Evolutionary conservation across 2,113 vertebrate genomes (phyloP), one percentile per base, ranked within the genome.

Genomic region (Ptychochromis oligacanthus): DNA sequence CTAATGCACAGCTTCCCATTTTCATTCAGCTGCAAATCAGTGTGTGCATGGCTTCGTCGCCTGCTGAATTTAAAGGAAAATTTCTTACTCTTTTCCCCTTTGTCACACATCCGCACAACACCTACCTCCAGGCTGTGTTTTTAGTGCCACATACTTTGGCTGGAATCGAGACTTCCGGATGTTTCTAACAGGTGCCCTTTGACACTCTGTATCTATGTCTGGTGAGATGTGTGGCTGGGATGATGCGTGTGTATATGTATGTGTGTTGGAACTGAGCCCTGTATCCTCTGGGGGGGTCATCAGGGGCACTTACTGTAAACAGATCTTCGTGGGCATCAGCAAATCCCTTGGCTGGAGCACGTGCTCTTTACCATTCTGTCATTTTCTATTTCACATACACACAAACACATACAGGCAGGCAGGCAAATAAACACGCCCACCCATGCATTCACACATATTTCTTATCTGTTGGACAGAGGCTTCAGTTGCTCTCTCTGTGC

Each of bases 241-340:
- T 79, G 86, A 80, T 82, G 76, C 81, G 84, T 83, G 64, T 31
- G 55, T 75, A 77, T 90, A 75, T 86, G 82, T 87, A 60, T 87
- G 90, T 24, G n/a, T 58, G 83, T 78, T 94, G 90, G 92, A 90
- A 91, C 46, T 59, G 74, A 64, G 75, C 79, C 54, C 85, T 91
- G 81, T 87, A 90, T 93, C 90, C 89, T 92, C 87, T 81, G 55
- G 70, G 81, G 89, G 87, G 90, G 92, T 93, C 91, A 89, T 79
- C 65, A 31, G 87, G 91, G 91, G 75, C 87, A 86, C 84, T 83
- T 58, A 74, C 88, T 94, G 93, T 93, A 95, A 95, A 92, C 89
- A 90, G 93, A 94, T 95, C 91, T 91, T 90, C 54, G 60, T 89
- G 91, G 85, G 88, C 92, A 93, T 93, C 89, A 90, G 91, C 92